phyloP scores from a whole-genome alignment of 2,888 invertebrate genomes.

The Cremastinae sp. region DNA sequence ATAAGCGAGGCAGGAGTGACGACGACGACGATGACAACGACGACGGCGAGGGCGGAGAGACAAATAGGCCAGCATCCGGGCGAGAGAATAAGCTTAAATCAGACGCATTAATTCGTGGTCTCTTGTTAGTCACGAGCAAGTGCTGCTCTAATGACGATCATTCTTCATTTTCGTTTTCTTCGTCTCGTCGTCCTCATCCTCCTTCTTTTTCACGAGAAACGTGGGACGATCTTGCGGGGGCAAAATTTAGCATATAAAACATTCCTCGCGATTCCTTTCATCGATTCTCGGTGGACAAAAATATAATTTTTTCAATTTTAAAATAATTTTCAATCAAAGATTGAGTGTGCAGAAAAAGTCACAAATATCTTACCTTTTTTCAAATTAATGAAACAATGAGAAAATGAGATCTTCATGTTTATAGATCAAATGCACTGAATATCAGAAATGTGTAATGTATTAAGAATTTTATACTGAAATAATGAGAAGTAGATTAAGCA shows the following conservation, averaged over 20 bases:
- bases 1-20: conserved; percentile 44
- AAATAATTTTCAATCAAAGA: background rate
- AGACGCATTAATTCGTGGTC: conserved; percentile 58
- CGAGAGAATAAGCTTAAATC: conserved; percentile 61
- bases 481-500: too few relatives aligned
- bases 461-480: too few relatives aligned
- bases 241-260: conserved; percentile 20
- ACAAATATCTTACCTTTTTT: background rate
- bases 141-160: conserved; percentile 43
- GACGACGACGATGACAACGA: conserved; percentile 32
- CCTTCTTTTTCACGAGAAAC: conserved; percentile 10
- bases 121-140: conserved; percentile 56
- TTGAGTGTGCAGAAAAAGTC: background rate
- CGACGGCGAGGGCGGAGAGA: conserved; percentile 46
- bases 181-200: conserved; percentile 20
- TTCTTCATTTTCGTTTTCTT: conserved; percentile 32
- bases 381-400: too few relatives aligned
- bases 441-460: too few relatives aligned
- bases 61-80: conserved; percentile 59
- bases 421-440: too few relatives aligned
- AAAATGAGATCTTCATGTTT: too few relatives aligned
- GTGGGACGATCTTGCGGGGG: conserved; percentile 48
- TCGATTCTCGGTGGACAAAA: conserved; percentile 5
- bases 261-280: conserved; percentile 3
- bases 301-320: background rate